A percentile compares a stretch with the other conserved stretches of the same genome.
Evolutionary conservation across 2,113 vertebrate genomes (phyloP).

Genomic region (Peromyscus leucopus): DNA sequence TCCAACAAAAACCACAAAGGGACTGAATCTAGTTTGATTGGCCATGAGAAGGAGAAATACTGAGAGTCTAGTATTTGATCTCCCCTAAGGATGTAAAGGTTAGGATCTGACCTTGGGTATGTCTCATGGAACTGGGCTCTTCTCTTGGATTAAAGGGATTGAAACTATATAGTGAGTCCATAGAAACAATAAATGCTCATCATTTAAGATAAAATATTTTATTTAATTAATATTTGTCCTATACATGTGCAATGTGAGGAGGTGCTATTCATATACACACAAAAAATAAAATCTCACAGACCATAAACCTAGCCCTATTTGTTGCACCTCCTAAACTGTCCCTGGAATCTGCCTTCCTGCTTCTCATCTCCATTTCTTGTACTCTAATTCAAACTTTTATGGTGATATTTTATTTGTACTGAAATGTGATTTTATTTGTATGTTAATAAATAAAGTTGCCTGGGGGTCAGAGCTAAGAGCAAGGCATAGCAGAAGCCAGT

Average conservation of each 20-base stretch:
- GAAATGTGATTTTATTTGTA: no score
- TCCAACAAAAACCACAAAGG: not conserved
- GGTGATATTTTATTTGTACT: no score
- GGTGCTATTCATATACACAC: not conserved
- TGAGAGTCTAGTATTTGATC: not conserved
- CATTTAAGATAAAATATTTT: not conserved
- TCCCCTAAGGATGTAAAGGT: not conserved
- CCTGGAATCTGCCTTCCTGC: not conserved
- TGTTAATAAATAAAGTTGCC: no score
- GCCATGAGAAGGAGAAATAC: not conserved
- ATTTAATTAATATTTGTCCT: not conserved
- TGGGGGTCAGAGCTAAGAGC: no score
- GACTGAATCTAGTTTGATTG: not conserved
- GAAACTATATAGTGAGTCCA: not conserved
- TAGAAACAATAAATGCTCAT: not conserved
- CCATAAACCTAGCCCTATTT: not conserved
- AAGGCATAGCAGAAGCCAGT: no score
- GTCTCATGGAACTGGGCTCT: not conserved
- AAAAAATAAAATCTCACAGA: not conserved
- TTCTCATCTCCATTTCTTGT: not conserved
- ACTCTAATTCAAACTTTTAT: not conserved
- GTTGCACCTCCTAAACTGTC: not conserved
- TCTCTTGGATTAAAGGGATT: not conserved
- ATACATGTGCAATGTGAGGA: not conserved
- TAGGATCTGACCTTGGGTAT: not conserved